A percentile compares a stretch with the other conserved stretches of the same genome.
These are phyloP conservation scores for Drosophila cyrtoloma DNA, from an alignment of 2,888 invertebrate genomes.

Conservation along the genomic window DNA sequence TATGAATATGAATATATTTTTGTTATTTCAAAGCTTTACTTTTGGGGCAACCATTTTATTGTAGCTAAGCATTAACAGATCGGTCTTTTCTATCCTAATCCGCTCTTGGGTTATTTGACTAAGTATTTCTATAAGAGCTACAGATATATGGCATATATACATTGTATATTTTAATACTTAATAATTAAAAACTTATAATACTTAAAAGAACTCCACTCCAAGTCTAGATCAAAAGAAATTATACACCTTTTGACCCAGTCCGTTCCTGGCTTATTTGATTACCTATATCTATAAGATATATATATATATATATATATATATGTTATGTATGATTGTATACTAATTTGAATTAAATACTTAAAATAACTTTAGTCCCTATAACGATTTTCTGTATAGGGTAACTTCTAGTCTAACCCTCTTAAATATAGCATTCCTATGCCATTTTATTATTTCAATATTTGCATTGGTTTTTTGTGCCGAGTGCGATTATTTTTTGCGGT, in stretches of 20 bases:
- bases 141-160: no score
- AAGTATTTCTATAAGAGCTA: neutral
- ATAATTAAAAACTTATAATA: no score
- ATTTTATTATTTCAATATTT: constrained; percentile 18
- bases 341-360: neutral
- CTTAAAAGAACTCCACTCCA: no score
- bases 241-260: no score
- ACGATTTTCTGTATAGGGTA: neutral
- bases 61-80: neutral
- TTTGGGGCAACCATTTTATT: neutral
- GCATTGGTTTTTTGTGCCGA: constrained; percentile 13
- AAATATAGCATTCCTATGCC: no score
- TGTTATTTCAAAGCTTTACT: neutral
- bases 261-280: no score
- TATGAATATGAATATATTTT: neutral
- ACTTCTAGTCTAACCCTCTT: neutral
- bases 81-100: neutral
- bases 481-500: constrained; percentile 51
- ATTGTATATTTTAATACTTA: no score
- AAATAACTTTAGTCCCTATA: no score
- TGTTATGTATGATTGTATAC: no score
- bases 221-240: no score
- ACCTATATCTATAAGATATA: no score
- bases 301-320: no score
- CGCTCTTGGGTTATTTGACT: neutral